These are phyloP conservation scores for Pterostichus madidus DNA, from an alignment of 2,888 invertebrate genomes.

Conservation along the genomic window DNA sequence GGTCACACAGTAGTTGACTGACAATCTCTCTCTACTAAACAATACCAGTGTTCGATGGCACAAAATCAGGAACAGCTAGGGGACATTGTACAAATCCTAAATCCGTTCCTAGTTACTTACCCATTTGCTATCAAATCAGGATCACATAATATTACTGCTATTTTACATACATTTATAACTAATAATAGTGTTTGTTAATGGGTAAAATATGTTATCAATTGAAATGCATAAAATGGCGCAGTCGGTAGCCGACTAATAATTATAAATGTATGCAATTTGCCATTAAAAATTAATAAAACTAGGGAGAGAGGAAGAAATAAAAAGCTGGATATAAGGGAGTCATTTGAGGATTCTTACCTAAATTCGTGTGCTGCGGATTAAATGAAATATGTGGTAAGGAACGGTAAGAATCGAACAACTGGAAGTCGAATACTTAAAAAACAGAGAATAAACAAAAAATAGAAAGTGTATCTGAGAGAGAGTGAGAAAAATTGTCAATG, in stretches of 20 bases:
- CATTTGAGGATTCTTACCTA: too few species aligned
- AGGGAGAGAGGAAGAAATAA: too few species aligned
- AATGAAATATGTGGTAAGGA: not conserved
- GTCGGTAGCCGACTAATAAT: too few species aligned
- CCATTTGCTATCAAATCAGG: not conserved
- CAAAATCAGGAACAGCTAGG: not conserved
- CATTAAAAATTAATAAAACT: too few species aligned
- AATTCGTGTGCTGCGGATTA: not conserved
- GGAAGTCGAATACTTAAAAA: not conserved
- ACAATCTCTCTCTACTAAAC: conserved; percentile 56
- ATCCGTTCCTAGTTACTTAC: conserved; percentile 38
- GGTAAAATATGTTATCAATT: too few species aligned
- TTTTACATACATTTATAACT: too few species aligned
- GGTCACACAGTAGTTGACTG: conserved; percentile 64
- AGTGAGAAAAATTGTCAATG: conserved; percentile 60
- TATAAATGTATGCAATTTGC: too few species aligned
- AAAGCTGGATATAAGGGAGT: too few species aligned
- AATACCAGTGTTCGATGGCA: conserved; percentile 1
- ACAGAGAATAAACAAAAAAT: not conserved
- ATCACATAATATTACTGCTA: too few species aligned
- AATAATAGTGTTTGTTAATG: too few species aligned
- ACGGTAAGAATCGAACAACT: conserved; percentile 17
- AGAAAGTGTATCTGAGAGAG: not conserved
- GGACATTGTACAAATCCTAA: conserved; percentile 6
- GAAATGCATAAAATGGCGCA: too few species aligned